Percentiles rank a stretch among this genome's conserved stretches.
These are phyloP conservation scores for Pegoplata infirma DNA, from an alignment of 2,888 invertebrate species.

Conservation along the genomic window DNA sequence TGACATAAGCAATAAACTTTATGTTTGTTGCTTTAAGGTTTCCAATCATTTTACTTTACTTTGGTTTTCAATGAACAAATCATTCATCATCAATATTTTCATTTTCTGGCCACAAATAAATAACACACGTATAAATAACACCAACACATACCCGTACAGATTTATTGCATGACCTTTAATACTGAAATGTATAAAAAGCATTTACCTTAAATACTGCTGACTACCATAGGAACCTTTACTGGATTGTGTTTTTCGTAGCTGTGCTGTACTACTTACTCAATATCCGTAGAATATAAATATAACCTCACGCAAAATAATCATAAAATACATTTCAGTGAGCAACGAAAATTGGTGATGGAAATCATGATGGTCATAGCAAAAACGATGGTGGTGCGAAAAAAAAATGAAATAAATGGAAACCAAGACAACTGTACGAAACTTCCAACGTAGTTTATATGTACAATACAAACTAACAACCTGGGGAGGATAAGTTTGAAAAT, in stretches of 20 bases:
- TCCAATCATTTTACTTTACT: slow-evolving; percentile 47
- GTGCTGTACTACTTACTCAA: slow-evolving; percentile 46
- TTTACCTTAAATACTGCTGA: slow-evolving; percentile 40
- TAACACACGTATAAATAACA: slow-evolving; percentile 38
- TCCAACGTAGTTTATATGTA: background rate
- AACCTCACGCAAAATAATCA: slow-evolving; percentile 60
- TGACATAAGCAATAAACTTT: slow-evolving; percentile 39
- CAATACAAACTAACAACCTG: background rate
- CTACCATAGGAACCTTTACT: slow-evolving; percentile 11
- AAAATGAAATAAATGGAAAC: background rate
- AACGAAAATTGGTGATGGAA: slow-evolving; percentile 33
- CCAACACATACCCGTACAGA: slow-evolving; percentile 24
- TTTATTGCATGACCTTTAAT: slow-evolving; percentile 40
- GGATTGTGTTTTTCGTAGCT: background rate
- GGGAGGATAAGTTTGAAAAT: slow-evolving; percentile 13
- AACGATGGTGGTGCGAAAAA: background rate
- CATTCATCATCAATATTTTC: slow-evolving; percentile 57
- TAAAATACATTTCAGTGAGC: slow-evolving; percentile 58
- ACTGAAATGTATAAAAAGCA: slow-evolving; percentile 11
- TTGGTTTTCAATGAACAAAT: slow-evolving; percentile 28
- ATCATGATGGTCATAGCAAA: slow-evolving; percentile 29
- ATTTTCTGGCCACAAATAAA: slow-evolving; percentile 40
- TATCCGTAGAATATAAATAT: slow-evolving; percentile 53
- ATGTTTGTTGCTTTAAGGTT: slow-evolving; percentile 23
- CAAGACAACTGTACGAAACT: background rate